These are phyloP conservation scores for Lipophrys pholis DNA, from an alignment of 2,113 vertebrate species.

Conservation along the genomic window DNA sequence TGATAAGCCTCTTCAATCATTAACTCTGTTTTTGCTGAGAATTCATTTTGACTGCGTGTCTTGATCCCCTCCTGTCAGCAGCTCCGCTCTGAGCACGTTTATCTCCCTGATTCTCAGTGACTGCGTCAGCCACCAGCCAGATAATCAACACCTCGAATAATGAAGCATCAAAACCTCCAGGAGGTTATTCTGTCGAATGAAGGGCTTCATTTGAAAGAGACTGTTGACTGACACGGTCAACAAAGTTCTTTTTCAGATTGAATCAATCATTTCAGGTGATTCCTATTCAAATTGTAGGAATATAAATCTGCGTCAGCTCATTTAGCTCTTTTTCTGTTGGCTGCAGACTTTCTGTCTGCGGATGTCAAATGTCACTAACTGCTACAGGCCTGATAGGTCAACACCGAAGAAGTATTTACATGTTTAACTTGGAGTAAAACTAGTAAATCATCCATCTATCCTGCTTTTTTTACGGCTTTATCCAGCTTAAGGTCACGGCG, in stretches of 20 bases:
- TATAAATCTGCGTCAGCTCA: neutral
- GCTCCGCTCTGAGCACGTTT: slow-evolving; percentile 56
- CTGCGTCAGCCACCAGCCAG: slow-evolving; percentile 55
- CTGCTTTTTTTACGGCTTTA: no score
- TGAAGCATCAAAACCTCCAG: slow-evolving; percentile 36
- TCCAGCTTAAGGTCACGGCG: no score
- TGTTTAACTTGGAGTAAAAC: neutral
- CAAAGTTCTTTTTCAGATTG: neutral
- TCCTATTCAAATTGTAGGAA: no score
- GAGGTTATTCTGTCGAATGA: neutral
- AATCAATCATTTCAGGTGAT: neutral
- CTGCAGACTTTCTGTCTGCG: neutral
- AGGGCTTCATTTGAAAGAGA: neutral
- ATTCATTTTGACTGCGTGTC: slow-evolving; percentile 74
- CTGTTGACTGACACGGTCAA: neutral
- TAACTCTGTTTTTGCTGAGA: slow-evolving; percentile 87
- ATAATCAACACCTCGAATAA: slow-evolving; percentile 65
- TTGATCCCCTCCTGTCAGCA: slow-evolving; percentile 76
- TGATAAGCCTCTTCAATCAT: slow-evolving; percentile 85
- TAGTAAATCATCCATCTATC: no score
- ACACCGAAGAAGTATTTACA: fast-evolving
- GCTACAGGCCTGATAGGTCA: neutral
- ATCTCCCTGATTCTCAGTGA: slow-evolving; percentile 58
- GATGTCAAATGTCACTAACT: slow-evolving; percentile 3
- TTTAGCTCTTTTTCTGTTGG: neutral